A percentile compares a stretch with the other conserved stretches of the same genome.
Evolutionary conservation across 2,797 vertebrate species (phyloP).

Genomic region (Halcyon badia): DNA sequence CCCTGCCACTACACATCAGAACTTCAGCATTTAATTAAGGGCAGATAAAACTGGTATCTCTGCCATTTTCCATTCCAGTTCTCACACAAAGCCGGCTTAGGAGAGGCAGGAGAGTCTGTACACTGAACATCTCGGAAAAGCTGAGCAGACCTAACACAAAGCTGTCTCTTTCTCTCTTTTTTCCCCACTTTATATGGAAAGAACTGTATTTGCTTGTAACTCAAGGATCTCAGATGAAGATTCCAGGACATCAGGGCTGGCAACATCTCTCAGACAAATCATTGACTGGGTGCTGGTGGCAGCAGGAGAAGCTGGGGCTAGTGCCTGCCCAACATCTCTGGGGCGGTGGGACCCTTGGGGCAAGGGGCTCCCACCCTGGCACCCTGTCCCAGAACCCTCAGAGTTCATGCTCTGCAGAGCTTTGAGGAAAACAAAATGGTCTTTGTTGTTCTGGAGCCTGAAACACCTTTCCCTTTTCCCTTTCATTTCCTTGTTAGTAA

Average conservation of each 20-base stretch:
- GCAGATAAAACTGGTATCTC: conserved; percentile 57
- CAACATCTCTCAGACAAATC: neutral
- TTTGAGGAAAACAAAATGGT: neutral
- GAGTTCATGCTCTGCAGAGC: neutral
- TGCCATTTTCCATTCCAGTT: conserved; percentile 31
- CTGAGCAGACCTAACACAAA: conserved; percentile 10
- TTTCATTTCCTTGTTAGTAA: neutral
- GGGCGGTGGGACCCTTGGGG: fast-evolving
- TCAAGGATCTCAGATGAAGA: neutral
- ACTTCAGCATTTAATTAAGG: conserved; percentile 70
- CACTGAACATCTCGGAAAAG: neutral
- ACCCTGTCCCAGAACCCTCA: fast-evolving
- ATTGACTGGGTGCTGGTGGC: fast-evolving
- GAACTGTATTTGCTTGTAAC: neutral
- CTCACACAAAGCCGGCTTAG: neutral
- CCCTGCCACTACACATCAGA: neutral
- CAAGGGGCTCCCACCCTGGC: neutral
- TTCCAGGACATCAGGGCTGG: neutral
- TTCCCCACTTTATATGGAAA: neutral
- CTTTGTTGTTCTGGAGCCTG: neutral
- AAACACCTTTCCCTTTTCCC: neutral
- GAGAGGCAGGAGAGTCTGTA: neutral
- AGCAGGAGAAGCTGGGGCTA: neutral
- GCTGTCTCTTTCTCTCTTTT: neutral
- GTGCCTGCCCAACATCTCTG: neutral